Conservation (phyloP, 2,113 vertebrate genomes). For the Potamarius usumacintae region DNA sequence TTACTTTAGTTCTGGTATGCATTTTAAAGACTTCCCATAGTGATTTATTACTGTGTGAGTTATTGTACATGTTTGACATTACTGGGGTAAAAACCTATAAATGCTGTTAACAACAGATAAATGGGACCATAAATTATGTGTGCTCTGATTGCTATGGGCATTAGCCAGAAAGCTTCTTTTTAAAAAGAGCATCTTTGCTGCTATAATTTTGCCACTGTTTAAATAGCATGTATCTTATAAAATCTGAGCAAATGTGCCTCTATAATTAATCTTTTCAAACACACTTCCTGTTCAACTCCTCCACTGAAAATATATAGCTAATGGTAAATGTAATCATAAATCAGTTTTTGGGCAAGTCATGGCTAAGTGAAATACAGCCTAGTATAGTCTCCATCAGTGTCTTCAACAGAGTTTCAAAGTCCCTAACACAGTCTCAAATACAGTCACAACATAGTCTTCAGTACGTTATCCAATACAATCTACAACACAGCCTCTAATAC, state of each 20-base stretch:
- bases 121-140: conserved; percentile 12
- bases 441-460: neutral
- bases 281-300: neutral
- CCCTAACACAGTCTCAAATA: neutral
- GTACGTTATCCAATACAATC: neutral
- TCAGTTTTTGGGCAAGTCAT: neutral
- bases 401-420: neutral
- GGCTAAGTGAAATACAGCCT: neutral
- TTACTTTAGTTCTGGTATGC: conserved; percentile 4
- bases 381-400: neutral
- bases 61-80: conserved; percentile 41
- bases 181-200: conserved; percentile 6
- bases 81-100: conserved; percentile 21
- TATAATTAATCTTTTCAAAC: conserved; percentile 2
- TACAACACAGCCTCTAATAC: neutral
- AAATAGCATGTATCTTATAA: neutral
- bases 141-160: conserved; percentile 39
- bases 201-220: neutral
- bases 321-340: conserved; percentile 6
- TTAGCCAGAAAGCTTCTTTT: conserved; percentile 21
- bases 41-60: conserved; percentile 28
- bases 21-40: conserved; percentile 12
- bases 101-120: conserved; percentile 28
- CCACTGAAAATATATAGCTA: neutral
- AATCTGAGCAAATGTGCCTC: neutral